phyloP scores from a whole-genome alignment of 2,113 vertebrate species.

The Hemicordylus capensis region DNA sequence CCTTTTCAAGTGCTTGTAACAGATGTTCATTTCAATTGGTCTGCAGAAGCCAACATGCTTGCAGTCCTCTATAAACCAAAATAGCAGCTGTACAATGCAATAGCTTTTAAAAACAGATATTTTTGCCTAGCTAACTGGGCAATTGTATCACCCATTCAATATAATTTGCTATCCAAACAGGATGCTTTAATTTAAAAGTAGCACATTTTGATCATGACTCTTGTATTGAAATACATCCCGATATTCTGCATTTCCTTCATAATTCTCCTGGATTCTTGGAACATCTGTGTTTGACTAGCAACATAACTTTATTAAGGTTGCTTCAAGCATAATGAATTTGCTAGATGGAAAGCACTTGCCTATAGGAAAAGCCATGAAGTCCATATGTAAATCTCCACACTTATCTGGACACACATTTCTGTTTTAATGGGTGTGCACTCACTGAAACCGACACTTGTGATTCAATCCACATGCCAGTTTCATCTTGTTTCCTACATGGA shows the following conservation, averaged over 20 bases:
- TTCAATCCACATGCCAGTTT: background rate
- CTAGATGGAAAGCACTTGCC: background rate
- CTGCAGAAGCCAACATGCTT: slow-evolving; percentile 63
- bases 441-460: background rate
- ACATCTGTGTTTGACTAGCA: background rate
- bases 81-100: slow-evolving; percentile 63
- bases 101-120: slow-evolving; percentile 60
- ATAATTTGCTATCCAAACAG: slow-evolving; percentile 33
- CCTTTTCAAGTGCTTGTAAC: slow-evolving; percentile 63
- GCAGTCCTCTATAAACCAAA: slow-evolving; percentile 47
- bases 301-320: background rate
- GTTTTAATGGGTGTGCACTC: background rate
- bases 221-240: background rate
- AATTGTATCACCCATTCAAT: slow-evolving; percentile 64
- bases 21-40: slow-evolving; percentile 71
- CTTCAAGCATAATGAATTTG: background rate
- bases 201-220: slow-evolving; percentile 52
- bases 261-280: background rate
- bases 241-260: background rate
- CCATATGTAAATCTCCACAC: background rate
- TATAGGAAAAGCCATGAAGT: background rate
- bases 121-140: slow-evolving; percentile 59
- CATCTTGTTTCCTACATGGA: background rate
- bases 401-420: background rate
- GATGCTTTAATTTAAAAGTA: slow-evolving; percentile 57